A percentile compares a stretch with the other conserved stretches of the same genome.
phyloP scores from a whole-genome alignment of 2,888 invertebrate genomes.

The Aphrophora alni region DNA sequence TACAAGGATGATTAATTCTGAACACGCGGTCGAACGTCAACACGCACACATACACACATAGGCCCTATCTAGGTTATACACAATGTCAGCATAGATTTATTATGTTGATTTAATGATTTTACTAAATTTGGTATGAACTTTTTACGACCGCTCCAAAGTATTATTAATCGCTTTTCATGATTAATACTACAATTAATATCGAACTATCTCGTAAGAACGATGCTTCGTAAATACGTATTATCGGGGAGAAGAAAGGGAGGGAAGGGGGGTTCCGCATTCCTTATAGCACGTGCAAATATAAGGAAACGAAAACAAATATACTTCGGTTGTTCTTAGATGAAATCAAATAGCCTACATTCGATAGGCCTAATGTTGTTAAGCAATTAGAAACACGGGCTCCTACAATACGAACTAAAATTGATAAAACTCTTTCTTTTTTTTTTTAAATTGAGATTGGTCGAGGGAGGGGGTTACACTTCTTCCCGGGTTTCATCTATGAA shows the following conservation, averaged over 20 bases:
- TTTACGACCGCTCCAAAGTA: background rate
- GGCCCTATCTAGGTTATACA: background rate
- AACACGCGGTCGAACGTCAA: background rate
- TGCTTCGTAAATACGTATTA: background rate
- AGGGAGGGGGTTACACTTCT: constrained; percentile 9
- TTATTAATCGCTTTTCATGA: background rate
- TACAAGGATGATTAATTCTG: background rate
- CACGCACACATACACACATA: background rate
- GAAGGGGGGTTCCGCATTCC: background rate
- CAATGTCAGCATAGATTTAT: background rate
- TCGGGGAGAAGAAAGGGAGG: too few species aligned
- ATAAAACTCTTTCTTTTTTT: background rate
- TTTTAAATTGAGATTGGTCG: background rate
- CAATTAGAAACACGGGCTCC: background rate
- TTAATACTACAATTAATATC: background rate
- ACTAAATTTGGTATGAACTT: constrained; percentile 1
- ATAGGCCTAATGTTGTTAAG: background rate
- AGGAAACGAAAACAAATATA: too few species aligned
- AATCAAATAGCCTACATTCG: background rate
- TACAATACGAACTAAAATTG: background rate
- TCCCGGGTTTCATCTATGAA: constrained; percentile 23
- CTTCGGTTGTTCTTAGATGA: background rate
- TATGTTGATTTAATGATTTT: background rate
- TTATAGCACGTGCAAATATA: background rate
- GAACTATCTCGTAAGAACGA: background rate